Evolutionary conservation across 1,140 invertebrate species (phyloP), one percentile per base, ranked within the genome.

Genomic region (Asbolus verrucosus): DNA sequence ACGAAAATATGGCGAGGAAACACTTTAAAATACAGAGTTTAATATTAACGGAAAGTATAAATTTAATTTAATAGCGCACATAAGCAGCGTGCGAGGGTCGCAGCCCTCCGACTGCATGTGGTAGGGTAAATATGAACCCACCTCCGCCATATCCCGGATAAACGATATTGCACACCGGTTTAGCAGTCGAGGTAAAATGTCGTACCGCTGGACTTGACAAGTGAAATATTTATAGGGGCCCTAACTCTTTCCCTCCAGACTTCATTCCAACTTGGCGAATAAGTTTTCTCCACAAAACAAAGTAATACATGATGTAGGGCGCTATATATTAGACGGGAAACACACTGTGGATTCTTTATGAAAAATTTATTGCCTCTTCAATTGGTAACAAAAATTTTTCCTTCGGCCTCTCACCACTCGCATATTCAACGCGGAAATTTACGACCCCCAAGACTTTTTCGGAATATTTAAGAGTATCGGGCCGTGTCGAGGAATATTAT

Each of bases 251-350:
- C 68, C 66, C 41, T n/a, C 30, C 31, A 73, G 65, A 73, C 72
- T 71, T 69, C 69, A 73, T 73, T 65, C 67, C 66, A 61, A 68
- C 43, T 65, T 73, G 65, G 63, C 68, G 68, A 69, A 71, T 71
- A 71, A 73, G 70, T 66, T 73, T 71, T 43, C 61, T 65, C 69
- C 72, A 71, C 72, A 73, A 72, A 72, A 72, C 70, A 73, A 73
- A 73, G 72, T 73, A 73, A 67, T 73, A 70, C 65, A 70, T 73
- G 72, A 73, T 73, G 66, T 71, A 73, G 69, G 59, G 65, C 54
- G 31, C 72, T 63, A 71, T 73, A 73, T 73, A 73, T 73, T 71
- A 65, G 66, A 54, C 65, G 72, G 67, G 66, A 65, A 65, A 70
- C 69, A 66, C 60, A 36, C 13, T 38, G n/a, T n/a, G 62, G 69